These are phyloP conservation scores for Gonocerus acuteangulatus DNA, from an alignment of 2,888 invertebrate species.

Conservation along the genomic window DNA sequence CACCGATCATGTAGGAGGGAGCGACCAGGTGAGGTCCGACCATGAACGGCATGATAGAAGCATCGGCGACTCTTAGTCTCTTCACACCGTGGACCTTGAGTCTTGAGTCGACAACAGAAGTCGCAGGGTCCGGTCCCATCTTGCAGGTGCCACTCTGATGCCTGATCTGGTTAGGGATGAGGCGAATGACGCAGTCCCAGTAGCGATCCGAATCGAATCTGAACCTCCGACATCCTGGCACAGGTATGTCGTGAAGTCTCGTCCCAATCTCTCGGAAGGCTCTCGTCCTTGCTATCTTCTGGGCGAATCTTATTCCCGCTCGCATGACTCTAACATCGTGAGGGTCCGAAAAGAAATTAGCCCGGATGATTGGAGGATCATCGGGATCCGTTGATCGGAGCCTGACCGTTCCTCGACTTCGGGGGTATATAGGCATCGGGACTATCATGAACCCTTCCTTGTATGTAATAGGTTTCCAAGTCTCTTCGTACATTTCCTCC, in stretches of 20 bases:
- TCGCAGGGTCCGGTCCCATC: conserved; percentile 38
- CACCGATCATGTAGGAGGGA: too few species aligned
- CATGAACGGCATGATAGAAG: conserved; percentile 51
- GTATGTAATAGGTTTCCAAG: conserved; percentile 44
- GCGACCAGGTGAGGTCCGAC: too few species aligned
- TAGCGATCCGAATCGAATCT: conserved; percentile 60
- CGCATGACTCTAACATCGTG: conserved; percentile 61
- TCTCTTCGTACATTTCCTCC: conserved; percentile 53
- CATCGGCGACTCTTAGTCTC: conserved; percentile 49
- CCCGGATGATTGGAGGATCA: conserved; percentile 66
- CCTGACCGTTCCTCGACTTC: conserved; percentile 62
- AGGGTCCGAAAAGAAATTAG: conserved; percentile 64
- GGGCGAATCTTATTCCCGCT: conserved; percentile 51
- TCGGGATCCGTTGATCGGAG: conserved; percentile 63
- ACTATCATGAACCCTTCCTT: conserved; percentile 60
- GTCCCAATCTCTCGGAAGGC: conserved; percentile 51
- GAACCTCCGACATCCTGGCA: conserved; percentile 59
- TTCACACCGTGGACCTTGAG: conserved; percentile 46
- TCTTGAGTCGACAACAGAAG: conserved; percentile 39
- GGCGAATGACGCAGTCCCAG: conserved; percentile 65
- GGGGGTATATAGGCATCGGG: conserved; percentile 65
- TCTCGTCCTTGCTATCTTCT: conserved; percentile 49
- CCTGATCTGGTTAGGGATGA: conserved; percentile 62
- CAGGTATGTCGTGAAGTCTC: conserved; percentile 50
- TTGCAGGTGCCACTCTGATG: conserved; percentile 49